Percentiles rank a stretch among this genome's conserved stretches.
Conservation (phyloP, 1,140 invertebrate species). For the Bombus superbus region DNA sequence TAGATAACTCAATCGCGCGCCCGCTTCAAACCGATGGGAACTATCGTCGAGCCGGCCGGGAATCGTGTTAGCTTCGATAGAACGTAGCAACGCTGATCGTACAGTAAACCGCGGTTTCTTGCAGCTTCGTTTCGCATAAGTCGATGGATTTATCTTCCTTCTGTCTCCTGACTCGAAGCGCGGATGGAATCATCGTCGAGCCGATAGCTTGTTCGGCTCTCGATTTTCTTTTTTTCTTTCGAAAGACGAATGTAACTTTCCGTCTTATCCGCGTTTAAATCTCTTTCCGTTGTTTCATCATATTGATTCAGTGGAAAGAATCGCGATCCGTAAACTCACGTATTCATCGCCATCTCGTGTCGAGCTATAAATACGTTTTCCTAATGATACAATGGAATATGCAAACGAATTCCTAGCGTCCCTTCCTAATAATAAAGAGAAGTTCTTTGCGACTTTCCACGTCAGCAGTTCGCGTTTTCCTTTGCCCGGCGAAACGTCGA, state of each 20-base stretch:
- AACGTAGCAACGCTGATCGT: not conserved
- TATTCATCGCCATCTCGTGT: not conserved
- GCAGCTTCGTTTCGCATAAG: not conserved
- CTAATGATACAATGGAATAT: not conserved
- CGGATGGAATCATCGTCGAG: not conserved
- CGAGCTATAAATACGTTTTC: not conserved
- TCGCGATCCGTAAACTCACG: not conserved
- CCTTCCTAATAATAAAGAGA: not conserved
- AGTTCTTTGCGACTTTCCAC: not conserved
- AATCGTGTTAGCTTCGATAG: conserved; percentile 5
- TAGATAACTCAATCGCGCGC: conserved; percentile 69
- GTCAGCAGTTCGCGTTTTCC: not conserved
- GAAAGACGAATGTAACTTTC: not conserved
- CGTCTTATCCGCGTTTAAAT: not conserved
- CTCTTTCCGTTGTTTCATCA: not conserved
- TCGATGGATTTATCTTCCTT: not conserved
- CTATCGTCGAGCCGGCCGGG: conserved; percentile 25
- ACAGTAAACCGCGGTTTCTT: not conserved
- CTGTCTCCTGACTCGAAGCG: not conserved
- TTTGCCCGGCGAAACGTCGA: not conserved
- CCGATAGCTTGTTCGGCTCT: not conserved
- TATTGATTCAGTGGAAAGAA: not conserved
- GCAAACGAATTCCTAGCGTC: not conserved
- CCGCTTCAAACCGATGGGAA: conserved; percentile 27
- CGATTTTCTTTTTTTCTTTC: not conserved